Percentiles rank a stretch among this genome's conserved stretches.
These are phyloP conservation scores for Pachydiplax longipennis DNA, from an alignment of 2,888 invertebrate genomes.

Conservation along the genomic window DNA sequence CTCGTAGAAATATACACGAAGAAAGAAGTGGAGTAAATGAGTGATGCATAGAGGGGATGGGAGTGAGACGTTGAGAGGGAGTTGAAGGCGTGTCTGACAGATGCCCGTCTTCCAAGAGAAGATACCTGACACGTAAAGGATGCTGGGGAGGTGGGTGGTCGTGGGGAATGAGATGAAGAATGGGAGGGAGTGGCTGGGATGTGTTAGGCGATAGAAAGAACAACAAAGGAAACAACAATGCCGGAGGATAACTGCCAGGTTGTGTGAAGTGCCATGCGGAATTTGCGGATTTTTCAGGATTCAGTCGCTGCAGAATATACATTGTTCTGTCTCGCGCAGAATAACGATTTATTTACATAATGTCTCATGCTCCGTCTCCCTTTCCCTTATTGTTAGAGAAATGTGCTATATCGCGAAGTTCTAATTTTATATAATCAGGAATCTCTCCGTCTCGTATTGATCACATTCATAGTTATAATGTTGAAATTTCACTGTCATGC, in stretches of 20 bases:
- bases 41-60: not conserved
- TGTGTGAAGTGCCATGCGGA: not conserved
- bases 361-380: too few species aligned
- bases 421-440: too few species aligned
- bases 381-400: too few species aligned
- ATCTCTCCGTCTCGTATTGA: too few species aligned
- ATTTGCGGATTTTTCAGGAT: not conserved
- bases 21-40: not conserved
- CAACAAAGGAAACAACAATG: not conserved
- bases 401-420: too few species aligned
- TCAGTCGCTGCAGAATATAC: too few species aligned
- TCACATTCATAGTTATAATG: too few species aligned
- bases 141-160: constrained; percentile 1
- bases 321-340: too few species aligned
- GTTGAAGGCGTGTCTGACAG: not conserved
- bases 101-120: not conserved
- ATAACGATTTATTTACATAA: too few species aligned
- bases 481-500: too few species aligned
- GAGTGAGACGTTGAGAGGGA: not conserved
- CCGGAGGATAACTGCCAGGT: not conserved
- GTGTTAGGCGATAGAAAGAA: not conserved
- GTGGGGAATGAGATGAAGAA: not conserved
- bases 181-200: not conserved
- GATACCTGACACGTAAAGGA: not conserved
- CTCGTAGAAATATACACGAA: too few species aligned